Evolutionary conservation across 2,888 invertebrate species (phyloP), one percentile per base, ranked within the genome.

Genomic region (Nemurella pictetii): DNA sequence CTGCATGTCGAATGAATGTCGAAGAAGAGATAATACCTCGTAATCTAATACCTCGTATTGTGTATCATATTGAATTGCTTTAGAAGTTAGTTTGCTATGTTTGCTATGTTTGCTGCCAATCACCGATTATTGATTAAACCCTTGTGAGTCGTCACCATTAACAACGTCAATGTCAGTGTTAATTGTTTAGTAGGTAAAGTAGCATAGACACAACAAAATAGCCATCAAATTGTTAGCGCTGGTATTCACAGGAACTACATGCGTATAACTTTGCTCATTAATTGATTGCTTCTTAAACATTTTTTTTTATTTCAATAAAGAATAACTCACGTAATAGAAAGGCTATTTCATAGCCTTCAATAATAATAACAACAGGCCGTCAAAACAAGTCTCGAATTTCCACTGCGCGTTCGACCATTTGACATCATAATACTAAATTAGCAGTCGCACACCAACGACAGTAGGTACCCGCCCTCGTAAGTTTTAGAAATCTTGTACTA

Each of bases 311-410:
- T 75, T 75, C 27, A 75, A 28, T 75, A 75, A 75, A 75, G 29
- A 75, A 75, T 75, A 75, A 75, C 27, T 28, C 29, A 75, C 2
- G 7, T 75, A 75, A 75, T n/a, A 29, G 12, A 75, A 75, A 28
- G 75, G 29, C 75, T 29, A 27, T 26, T 74, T 32, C 3, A 55
- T 55, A 55, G 55, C 55, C 55, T 20, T 28, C 83, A 83, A 77
- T 80, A 80, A 80, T 30, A 84, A 84, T 80, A 84, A n/a, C n/a
- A 74, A 83, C 26, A 12, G n/a, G 77, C 15, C 15, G 15, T 27
- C 4, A 29, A 25, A 30, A 9, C 72, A 26, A 83, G 26, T 27
- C 72, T 27, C n/a, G 15, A 4, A 30, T n/a, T 28, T 9, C 26
- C 83, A 28, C 83, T 83, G n/a, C n/a, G 25, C 30, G 15, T 75